Conservation (phyloP, 2,113 vertebrate species). For the Urocolius indicus region DNA sequence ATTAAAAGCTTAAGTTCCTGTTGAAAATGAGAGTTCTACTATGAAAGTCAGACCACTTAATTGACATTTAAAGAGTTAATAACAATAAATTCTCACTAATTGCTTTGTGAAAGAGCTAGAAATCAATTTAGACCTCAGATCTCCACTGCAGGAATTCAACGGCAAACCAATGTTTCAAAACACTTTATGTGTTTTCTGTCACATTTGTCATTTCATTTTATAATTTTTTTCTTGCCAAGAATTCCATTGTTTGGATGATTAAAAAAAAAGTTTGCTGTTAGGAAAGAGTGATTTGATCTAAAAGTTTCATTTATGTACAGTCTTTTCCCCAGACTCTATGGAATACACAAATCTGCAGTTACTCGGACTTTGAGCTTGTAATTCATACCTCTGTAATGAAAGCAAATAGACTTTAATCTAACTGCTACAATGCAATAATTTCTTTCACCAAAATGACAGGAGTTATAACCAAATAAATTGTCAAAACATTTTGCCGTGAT, state of each 20-base stretch:
- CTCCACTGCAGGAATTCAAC: neutral
- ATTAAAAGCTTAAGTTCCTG: neutral
- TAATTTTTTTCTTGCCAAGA: constrained; percentile 3
- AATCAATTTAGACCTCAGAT: neutral
- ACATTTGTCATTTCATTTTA: constrained; percentile 33
- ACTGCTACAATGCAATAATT: neutral
- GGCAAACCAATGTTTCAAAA: neutral
- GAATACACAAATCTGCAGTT: neutral
- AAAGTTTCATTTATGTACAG: neutral
- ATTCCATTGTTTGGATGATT: neutral
- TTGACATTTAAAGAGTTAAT: neutral
- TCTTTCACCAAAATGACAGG: constrained; percentile 11
- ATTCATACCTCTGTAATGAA: neutral
- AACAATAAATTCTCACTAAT: neutral
- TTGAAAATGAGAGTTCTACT: neutral
- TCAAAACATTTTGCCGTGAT: neutral
- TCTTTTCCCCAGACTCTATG: neutral
- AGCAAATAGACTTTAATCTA: neutral
- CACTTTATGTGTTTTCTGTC: neutral
- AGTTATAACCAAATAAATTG: neutral
- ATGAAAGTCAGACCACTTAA: neutral
- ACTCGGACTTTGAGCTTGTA: neutral
- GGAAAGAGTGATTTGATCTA: neutral
- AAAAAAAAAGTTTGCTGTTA: neutral
- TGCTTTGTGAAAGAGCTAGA: neutral